Conservation (phyloP, 2,888 invertebrate species). For the Drosophila barbarae region DNA sequence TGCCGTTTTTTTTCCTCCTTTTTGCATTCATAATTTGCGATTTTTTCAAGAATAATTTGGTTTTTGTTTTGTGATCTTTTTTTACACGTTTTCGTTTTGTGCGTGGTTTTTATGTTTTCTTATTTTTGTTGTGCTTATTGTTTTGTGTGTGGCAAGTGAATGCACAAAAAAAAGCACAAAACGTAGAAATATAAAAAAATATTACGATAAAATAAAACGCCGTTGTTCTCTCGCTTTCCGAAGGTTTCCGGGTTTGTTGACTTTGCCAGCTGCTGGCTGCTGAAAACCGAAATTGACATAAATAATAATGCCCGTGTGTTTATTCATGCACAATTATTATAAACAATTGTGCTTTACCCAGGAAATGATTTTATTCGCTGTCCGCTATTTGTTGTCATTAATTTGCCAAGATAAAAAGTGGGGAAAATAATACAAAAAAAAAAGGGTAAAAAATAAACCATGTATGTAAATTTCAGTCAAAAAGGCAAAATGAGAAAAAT, state of each 20-base stretch:
- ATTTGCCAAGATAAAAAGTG: conserved; percentile 13
- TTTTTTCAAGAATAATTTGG: conserved; percentile 19
- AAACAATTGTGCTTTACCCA: conserved; percentile 41
- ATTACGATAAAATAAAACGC: conserved; percentile 55
- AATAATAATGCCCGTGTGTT: conserved; percentile 40
- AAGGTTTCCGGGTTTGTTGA: conserved; percentile 76
- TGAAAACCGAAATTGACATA: conserved; percentile 47
- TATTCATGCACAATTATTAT: conserved; percentile 29
- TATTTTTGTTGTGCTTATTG: conserved; percentile 11
- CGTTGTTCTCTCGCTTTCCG: conserved; percentile 58
- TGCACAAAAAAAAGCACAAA: conserved; percentile 31
- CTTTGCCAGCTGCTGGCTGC: conserved; percentile 47
- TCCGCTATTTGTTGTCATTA: conserved; percentile 14
- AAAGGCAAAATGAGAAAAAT: conserved; percentile 38
- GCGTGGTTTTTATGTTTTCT: conserved; percentile 14
- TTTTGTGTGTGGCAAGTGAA: conserved; percentile 43
- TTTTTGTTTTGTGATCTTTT: conserved; percentile 17
- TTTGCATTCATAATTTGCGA: conserved; percentile 18
- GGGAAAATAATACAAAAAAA: background rate
- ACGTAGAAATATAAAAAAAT: conserved; percentile 37
- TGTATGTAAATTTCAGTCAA: background rate
- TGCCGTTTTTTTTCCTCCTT: conserved; percentile 10
- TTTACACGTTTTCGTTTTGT: conserved; percentile 29
- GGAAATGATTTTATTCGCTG: conserved; percentile 41
- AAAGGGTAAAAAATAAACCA: conserved; percentile 8